Evolutionary conservation across 2,888 invertebrate species (phyloP).

Genomic region (Bugula neritina): DNA sequence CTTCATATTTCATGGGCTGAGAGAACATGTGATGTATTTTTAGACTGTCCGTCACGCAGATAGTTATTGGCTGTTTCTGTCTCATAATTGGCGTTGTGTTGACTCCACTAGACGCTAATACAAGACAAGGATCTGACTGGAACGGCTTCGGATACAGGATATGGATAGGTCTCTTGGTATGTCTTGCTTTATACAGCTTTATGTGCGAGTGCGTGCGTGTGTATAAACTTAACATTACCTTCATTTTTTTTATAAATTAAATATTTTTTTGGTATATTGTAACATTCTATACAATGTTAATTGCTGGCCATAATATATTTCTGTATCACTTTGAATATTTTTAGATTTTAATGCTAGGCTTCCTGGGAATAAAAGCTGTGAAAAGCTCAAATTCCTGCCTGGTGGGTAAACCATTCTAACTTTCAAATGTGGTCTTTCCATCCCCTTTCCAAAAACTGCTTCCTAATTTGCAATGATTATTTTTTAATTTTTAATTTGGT

Average conservation of each 20-base stretch:
- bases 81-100: neutral
- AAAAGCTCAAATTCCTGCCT: neutral
- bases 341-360: neutral
- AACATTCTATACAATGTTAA: neutral
- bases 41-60: conserved; percentile 3
- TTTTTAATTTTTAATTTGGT: no score
- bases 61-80: neutral
- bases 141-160: neutral
- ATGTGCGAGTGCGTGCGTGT: no score
- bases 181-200: no score
- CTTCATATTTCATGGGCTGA: no score
- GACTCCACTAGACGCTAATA: neutral
- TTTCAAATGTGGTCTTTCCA: no score
- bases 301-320: neutral
- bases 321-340: neutral
- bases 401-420: no score
- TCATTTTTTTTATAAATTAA: no score
- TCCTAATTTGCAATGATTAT: no score
- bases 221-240: no score
- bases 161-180: neutral
- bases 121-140: neutral
- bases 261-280: neutral
- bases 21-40: neutral
- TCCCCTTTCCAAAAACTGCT: no score
- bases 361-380: neutral